These are phyloP conservation scores for Silvanus unidentatus DNA, from an alignment of 2,888 invertebrate species.

Conservation along the genomic window DNA sequence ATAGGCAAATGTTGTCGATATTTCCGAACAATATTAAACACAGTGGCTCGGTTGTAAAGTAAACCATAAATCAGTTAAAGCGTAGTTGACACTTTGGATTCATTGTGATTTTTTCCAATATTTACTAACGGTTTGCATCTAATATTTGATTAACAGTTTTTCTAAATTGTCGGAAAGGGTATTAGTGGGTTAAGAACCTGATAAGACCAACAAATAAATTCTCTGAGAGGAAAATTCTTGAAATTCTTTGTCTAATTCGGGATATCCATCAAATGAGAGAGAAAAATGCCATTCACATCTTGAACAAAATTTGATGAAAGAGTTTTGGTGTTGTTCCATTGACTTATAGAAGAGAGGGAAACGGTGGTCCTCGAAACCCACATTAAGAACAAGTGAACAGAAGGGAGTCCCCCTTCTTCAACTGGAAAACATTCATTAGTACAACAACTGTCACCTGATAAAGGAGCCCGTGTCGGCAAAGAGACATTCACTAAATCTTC, in stretches of 20 bases:
- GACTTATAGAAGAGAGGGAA: slow-evolving; percentile 6
- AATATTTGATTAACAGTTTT: too few species aligned
- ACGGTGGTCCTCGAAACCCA: slow-evolving; percentile 22
- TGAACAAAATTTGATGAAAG: slow-evolving; percentile 2
- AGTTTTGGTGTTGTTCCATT: slow-evolving; percentile 2
- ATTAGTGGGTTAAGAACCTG: slow-evolving; percentile 2
- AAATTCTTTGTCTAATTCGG: too few species aligned
- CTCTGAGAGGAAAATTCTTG: too few species aligned
- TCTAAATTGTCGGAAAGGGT: too few species aligned
- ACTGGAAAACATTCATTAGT: slow-evolving; percentile 43
- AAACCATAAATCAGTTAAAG: too few species aligned
- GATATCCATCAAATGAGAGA: background rate
- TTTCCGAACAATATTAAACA: background rate
- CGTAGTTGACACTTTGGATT: too few species aligned
- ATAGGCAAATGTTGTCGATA: background rate
- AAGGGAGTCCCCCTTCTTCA: slow-evolving; percentile 10
- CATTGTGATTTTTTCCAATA: too few species aligned
- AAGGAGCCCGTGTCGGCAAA: slow-evolving; percentile 43
- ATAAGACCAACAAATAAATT: background rate
- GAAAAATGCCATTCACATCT: slow-evolving; percentile 5
- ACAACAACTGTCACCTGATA: slow-evolving; percentile 44
- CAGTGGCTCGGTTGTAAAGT: too few species aligned
- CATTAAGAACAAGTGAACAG: slow-evolving; percentile 30
- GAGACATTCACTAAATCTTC: slow-evolving; percentile 40
- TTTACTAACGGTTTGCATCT: too few species aligned